These are phyloP conservation scores for Esox masquinongy DNA, from an alignment of 2,797 vertebrate genomes.

Conservation along the genomic window DNA sequence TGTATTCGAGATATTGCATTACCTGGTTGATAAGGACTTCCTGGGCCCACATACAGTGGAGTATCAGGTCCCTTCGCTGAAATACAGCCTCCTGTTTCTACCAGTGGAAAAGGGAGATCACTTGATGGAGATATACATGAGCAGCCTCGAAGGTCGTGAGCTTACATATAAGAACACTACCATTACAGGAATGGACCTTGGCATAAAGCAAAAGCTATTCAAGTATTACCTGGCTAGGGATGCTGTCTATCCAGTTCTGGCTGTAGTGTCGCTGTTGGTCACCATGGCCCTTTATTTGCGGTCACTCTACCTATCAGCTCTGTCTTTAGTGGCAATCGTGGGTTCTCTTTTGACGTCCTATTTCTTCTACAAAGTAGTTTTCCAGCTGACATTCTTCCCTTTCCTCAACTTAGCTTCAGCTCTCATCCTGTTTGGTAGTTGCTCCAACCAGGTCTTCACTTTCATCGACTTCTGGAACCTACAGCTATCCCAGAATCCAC, in stretches of 20 bases:
- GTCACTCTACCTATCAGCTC: conserved; percentile 86
- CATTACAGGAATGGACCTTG: conserved; percentile 95
- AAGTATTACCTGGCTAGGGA: conserved; percentile 91
- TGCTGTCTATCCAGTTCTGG: conserved; percentile 87
- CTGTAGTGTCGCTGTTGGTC: conserved; percentile 85
- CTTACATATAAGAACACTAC: conserved; percentile 90
- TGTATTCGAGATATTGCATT: conserved; percentile 94
- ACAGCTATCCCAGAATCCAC: conserved; percentile 87
- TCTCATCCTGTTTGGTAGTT: conserved; percentile 88
- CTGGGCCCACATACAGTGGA: conserved; percentile 91
- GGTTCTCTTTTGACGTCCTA: conserved; percentile 89
- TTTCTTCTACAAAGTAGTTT: conserved; percentile 94
- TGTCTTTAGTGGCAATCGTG: conserved; percentile 84
- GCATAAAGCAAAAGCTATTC: conserved; percentile 93
- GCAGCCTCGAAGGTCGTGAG: conserved; percentile 81
- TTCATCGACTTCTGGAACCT: conserved; percentile 93
- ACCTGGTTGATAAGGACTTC: conserved; percentile 94
- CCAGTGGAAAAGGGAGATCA: conserved; percentile 87
- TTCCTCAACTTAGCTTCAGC: conserved; percentile 86
- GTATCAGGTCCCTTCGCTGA: conserved; percentile 96
- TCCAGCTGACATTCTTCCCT: conserved; percentile 91
- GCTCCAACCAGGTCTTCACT: conserved; percentile 91
- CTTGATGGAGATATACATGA: conserved; percentile 92
- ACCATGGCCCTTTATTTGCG: conserved; percentile 89
- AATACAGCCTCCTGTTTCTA: conserved; percentile 93